Percentiles rank a stretch among this genome's conserved stretches.
Evolutionary conservation across 2,113 vertebrate genomes (phyloP).

Genomic region (Catagonus wagneri): DNA sequence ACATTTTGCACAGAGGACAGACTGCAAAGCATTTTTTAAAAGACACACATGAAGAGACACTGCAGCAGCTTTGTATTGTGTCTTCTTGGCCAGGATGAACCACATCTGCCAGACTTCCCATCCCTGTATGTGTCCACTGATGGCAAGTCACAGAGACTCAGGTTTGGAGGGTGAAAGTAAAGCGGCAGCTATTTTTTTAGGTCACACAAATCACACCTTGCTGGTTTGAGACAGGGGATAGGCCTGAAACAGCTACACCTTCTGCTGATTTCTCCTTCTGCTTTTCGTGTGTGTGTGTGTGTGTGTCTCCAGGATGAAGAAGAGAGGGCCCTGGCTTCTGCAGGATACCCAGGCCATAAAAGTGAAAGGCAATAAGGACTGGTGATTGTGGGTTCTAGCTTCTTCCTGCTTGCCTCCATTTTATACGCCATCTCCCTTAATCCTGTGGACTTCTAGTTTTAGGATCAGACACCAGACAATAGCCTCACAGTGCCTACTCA

Average conservation of each 20-base stretch:
- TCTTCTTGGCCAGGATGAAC: not conserved
- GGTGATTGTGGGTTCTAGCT: not conserved
- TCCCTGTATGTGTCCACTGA: not conserved
- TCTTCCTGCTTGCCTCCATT: not conserved
- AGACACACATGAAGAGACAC: not conserved
- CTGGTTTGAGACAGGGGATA: not conserved
- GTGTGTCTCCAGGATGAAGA: not conserved
- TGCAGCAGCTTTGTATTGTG: not conserved
- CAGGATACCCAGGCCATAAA: not conserved
- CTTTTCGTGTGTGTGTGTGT: not conserved
- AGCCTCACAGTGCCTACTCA: not conserved
- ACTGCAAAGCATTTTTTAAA: not conserved
- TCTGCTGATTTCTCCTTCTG: not conserved
- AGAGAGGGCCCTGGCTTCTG: not conserved
- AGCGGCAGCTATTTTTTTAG: not conserved
- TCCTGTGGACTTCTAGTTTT: not conserved
- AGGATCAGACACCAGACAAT: not conserved
- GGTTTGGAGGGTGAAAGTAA: not conserved
- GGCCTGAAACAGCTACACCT: not conserved
- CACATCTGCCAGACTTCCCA: not conserved
- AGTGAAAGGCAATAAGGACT: not conserved
- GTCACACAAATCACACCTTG: not conserved
- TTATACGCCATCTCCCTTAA: not conserved
- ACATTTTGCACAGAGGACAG: not conserved
- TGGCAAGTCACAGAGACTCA: not conserved